Base-by-base conservation (phyloP, 1,140 invertebrate genomes). In the Drosophila murphyi region DNA sequence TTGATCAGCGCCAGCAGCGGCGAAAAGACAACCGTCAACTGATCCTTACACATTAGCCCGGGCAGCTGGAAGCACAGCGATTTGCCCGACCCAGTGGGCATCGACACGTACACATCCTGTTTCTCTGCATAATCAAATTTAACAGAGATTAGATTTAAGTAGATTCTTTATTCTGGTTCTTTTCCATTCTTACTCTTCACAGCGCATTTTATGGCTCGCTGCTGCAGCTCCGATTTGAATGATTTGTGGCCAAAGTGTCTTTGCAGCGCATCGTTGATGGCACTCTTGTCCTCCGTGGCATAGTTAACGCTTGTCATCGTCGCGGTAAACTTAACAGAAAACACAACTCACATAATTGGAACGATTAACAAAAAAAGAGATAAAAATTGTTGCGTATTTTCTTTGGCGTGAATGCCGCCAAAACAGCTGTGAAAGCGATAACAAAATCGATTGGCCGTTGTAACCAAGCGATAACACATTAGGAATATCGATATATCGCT, bases 51-150 rank as follows among this genome's bases (percentile, higher is more conserved):
- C 72, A 95, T 89, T 78, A 98, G 94, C 0, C 97, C 97, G 48
- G 98, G 97, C 85, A 97, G 94, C 28, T 99, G 98, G 93, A 98
- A 99, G 92, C 98, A 99, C 43, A 99, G 93, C 65, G 97, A 98
- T 93, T 99, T 99, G n/a, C 98, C 98, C 78, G 97, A 97, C 10
- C 98, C 98, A 72, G 97, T 98, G 3, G 97, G 97, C 97, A 98
- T 98, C 80, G 97, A 96, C 29, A 98, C 96, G 92, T 96, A 96
- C 5, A 96, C 94, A 94, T 96, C 96, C 82, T 95, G 93, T 79
- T 95, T 95, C 82, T 95, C 96, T 95, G 76, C 94, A 93, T 56
- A 34, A 92, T 2, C 10, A 48, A 57, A 48, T 60, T 8, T 20
- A 37, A 7, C 10, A 47, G 5, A 31, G 34, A 10, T 3, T 48